Evolutionary conservation across 2,797 vertebrate species (phyloP), one percentile per base, ranked within the genome.

Genomic region (Mionectes olivaceus): DNA sequence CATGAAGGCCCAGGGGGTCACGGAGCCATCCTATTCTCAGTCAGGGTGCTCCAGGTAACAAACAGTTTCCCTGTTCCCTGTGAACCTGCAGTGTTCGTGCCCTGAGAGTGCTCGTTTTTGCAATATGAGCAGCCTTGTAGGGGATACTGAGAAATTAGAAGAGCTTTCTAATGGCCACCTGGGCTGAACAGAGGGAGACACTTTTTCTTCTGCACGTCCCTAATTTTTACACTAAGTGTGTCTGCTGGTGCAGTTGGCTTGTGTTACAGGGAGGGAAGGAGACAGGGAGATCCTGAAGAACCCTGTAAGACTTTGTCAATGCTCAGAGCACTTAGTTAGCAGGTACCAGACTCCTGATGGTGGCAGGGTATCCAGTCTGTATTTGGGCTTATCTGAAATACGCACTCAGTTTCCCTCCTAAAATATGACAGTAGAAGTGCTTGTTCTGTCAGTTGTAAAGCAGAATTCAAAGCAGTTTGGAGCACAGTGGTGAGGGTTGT

Each of bases 41-140:
- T 37, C 65, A 82, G 47, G 32, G 30, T 13, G 41, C 49, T 69
- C 19, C 13, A 43, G 43, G 49, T 35, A 19, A 43, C 55, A 39
- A 25, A 15, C 0, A 0, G 11, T 63, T 76, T n/a, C 22, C 3
- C 3, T 25, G 37, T 75, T 37, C 37, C 30, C 12, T 37, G 30
- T 22, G 47, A 83, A 37, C 67, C 30, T 28, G 50, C 7, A 2
- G 21, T 22, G n/a, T 61, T 77, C 3, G 2, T 69, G 52, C 59
- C 43, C 41, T 6, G 11, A 59, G 55, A 39, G 16, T 5, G 4
- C 3, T 56, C 30, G 41, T 46, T 85, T 59, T 55, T 41, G 59
- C 55, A 13, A 3, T 7, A 10, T 1, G 2, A 47, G 33, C 41
- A 37, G 28, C 44, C 75, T 63, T 28, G 35, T 5, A 53, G 32